These are phyloP conservation scores for Epirrhoe tristata DNA, from an alignment of 2,888 invertebrate species.

Conservation along the genomic window DNA sequence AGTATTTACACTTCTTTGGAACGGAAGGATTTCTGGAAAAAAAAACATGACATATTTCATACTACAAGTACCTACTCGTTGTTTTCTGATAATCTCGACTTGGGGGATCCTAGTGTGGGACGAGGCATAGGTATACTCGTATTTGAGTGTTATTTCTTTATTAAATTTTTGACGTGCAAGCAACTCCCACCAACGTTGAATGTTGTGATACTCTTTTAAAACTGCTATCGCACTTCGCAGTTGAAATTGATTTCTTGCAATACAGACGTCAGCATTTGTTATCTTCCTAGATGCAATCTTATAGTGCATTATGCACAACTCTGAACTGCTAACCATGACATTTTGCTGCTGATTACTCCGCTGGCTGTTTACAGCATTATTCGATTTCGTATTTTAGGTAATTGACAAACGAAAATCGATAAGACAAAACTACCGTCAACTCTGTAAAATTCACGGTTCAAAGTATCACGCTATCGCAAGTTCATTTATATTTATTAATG, in stretches of 20 bases:
- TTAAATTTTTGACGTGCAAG: too few species aligned
- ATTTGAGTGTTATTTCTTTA: too few species aligned
- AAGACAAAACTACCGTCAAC: too few species aligned
- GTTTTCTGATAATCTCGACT: too few species aligned
- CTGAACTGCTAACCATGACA: constrained; percentile 18
- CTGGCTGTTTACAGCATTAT: constrained; percentile 11
- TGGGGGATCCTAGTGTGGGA: too few species aligned
- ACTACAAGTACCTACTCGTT: too few species aligned
- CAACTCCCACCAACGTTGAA: too few species aligned
- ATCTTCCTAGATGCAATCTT: constrained; percentile 6
- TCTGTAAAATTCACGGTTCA: not conserved
- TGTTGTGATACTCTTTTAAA: not conserved
- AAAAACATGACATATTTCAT: too few species aligned
- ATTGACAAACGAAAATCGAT: constrained; percentile 5
- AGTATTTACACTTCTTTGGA: too few species aligned
- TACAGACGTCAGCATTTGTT: not conserved
- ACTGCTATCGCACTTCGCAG: not conserved
- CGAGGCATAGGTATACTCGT: too few species aligned
- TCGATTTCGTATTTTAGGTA: constrained; percentile 9
- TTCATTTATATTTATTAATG: not conserved
- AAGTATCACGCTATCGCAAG: too few species aligned
- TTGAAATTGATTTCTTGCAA: not conserved
- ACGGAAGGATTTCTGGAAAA: too few species aligned
- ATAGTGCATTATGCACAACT: constrained; percentile 16
- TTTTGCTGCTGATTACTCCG: constrained; percentile 18